Base-by-base conservation (phyloP, 2,888 invertebrate genomes). In the Strigamia transsilvanica region DNA sequence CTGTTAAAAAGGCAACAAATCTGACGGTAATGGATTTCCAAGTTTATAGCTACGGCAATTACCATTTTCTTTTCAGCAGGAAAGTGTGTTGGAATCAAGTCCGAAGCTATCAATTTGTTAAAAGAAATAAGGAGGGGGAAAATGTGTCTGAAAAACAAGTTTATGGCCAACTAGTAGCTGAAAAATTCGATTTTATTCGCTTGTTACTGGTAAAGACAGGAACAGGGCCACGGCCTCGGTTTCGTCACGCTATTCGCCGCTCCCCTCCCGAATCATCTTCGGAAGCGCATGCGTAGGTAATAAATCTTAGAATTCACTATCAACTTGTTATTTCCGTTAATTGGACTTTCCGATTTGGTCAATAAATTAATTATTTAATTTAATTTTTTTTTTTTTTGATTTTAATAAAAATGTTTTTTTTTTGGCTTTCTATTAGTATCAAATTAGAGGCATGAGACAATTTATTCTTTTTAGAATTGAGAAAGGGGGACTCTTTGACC, bases 141-240 rank as follows among this genome's bases (percentile, higher is more conserved):
- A 73, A 73, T 27, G 73, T 73, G 73, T 73, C 73, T 27, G 73
- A 73, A 73, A 66, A 73, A 73, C 73, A 73, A 27, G 73, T 73
- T 73, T 73, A 73, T 13, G 73, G 32, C 27, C 73, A 73, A 73
- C 73, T 73, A 73, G 73, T 73, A 73, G 73, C 73, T 32, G 73
- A 73, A 73, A 73, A 73, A 73, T 73, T 73, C 73, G 32, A 73
- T 73, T 73, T 73, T 73, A 73, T 73, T 73, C 73, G 73, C 73
- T 73, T 73, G 73, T 73, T 73, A 73, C 73, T 73, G 27, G 73
- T 73, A 73, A 56, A 56, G 73, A 73, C 27, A 73, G 23, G 73
- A 73, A 27, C 73, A 10, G 56, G 32, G 73, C 73, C 32, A 73
- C 13, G 73, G 73, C 73, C 73, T 73, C 73, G 73, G 27, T 73